Percentiles rank a stretch among this genome's conserved stretches.
Evolutionary conservation across 2,797 vertebrate genomes (phyloP).

Genomic region (Percopsis omiscomaycus): DNA sequence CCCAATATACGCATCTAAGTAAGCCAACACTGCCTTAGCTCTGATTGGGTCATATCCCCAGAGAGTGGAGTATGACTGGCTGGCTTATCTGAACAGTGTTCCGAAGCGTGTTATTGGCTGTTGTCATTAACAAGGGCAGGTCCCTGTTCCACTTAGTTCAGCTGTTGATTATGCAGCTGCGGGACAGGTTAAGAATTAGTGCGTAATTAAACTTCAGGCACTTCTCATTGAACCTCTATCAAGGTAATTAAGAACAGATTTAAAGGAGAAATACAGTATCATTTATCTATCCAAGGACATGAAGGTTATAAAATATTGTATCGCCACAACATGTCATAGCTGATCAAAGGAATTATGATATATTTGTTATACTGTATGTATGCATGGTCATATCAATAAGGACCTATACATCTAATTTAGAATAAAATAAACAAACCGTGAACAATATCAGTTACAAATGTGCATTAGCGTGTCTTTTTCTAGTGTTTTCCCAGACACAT

Average conservation of each 20-base stretch:
- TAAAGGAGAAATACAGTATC: constrained; percentile 23
- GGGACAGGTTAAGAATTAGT: constrained; percentile 55
- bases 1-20: constrained; percentile 26
- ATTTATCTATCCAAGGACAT: constrained; percentile 9
- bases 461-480: no score
- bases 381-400: no score
- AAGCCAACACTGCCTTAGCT: constrained; percentile 16
- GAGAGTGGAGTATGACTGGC: constrained; percentile 47
- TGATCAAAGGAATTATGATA: no score
- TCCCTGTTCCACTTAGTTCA: constrained; percentile 45
- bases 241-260: constrained; percentile 52
- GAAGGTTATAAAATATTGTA: neutral
- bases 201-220: constrained; percentile 62
- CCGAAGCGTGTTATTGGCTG: constrained; percentile 50
- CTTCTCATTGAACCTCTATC: constrained; percentile 52
- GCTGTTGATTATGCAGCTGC: constrained; percentile 50
- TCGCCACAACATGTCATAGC: no score
- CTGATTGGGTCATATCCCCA: constrained; percentile 55
- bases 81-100: constrained; percentile 34
- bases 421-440: no score
- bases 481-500: no score
- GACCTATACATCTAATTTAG: no score
- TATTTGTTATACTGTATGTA: no score
- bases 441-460: no score
- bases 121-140: constrained; percentile 52